These are phyloP conservation scores for Spilogale gracilis DNA, from an alignment of 2,113 vertebrate genomes.

Conservation along the genomic window DNA sequence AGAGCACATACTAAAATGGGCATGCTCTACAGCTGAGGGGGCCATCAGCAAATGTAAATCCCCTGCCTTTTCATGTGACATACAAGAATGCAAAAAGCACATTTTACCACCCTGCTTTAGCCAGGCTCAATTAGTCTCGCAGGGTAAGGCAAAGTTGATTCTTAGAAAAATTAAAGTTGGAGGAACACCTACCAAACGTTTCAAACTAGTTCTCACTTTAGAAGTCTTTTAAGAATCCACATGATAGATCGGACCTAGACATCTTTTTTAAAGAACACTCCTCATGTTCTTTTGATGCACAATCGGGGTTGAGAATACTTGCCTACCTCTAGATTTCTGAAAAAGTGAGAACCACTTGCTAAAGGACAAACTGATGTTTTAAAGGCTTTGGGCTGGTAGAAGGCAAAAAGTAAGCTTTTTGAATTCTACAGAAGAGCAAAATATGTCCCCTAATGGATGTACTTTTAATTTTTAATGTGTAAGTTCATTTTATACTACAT, in stretches of 20 bases:
- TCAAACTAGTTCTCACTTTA: not conserved
- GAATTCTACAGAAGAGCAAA: not conserved
- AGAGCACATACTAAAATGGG: not conserved
- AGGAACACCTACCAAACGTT: not conserved
- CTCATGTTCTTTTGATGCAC: not conserved
- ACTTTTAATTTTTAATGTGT: not conserved
- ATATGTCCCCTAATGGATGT: not conserved
- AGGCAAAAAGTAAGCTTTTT: not conserved
- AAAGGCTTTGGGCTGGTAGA: not conserved
- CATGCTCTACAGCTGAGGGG: not conserved
- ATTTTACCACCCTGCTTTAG: not conserved
- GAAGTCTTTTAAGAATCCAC: slow-evolving; percentile 9
- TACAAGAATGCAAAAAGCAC: not conserved
- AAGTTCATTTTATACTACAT: not conserved
- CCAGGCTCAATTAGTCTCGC: not conserved
- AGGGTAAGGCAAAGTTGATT: not conserved
- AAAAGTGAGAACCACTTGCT: not conserved
- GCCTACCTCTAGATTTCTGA: not conserved
- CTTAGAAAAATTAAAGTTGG: not conserved
- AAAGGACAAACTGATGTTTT: not conserved
- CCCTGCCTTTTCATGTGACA: not conserved
- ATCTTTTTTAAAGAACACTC: not conserved
- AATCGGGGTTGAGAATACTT: not conserved
- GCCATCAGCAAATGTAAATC: not conserved
- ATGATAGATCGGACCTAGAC: not conserved